Evolutionary conservation across 2,113 vertebrate genomes (phyloP).

Genomic region (Empidonax traillii): DNA sequence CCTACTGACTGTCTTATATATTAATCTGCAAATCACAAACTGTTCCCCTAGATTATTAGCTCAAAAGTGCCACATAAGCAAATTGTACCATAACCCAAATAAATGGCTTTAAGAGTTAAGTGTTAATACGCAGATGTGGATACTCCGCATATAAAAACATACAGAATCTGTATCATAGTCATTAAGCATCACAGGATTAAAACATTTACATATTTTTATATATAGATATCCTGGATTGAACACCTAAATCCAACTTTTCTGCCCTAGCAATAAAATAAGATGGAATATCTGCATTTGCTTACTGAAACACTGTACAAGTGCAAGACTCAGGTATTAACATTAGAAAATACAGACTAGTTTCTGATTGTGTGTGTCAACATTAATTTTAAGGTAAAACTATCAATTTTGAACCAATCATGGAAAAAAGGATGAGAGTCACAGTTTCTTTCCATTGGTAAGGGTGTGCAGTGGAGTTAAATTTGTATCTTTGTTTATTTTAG

Average conservation of each 20-base stretch:
- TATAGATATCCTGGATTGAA: background rate
- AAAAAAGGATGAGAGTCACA: background rate
- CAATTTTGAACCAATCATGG: background rate
- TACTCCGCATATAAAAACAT: background rate
- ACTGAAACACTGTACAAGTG: background rate
- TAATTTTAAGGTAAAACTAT: background rate
- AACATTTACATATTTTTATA: background rate
- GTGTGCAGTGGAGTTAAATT: background rate
- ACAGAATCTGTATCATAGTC: background rate
- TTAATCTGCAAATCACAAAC: background rate
- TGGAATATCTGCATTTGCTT: background rate
- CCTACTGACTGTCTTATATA: background rate
- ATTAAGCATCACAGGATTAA: background rate
- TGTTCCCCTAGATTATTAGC: background rate
- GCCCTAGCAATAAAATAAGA: background rate
- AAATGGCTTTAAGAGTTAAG: background rate
- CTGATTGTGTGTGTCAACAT: background rate
- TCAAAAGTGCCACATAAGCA: background rate
- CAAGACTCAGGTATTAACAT: background rate
- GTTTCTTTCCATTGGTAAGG: background rate
- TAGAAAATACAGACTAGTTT: background rate
- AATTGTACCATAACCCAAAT: background rate
- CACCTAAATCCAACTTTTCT: background rate
- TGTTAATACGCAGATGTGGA: background rate
- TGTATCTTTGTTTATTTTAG: background rate